phyloP scores from a whole-genome alignment of 2,113 vertebrate species.

The Nicator chloris region DNA sequence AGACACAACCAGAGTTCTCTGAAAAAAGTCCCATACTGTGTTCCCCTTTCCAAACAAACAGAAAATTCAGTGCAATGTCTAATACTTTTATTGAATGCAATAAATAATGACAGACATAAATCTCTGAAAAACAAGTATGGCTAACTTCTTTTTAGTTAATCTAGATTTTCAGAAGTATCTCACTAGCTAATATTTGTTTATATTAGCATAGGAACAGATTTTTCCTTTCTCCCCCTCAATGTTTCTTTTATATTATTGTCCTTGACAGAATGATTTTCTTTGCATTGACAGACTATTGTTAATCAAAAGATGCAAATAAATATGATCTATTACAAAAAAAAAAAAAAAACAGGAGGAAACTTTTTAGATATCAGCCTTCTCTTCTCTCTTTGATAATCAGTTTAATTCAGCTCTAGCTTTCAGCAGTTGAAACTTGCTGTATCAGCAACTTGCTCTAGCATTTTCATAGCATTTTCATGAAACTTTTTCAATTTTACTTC shows the following conservation, averaged over 20 bases:
- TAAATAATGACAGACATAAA: neutral
- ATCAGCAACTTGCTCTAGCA: neutral
- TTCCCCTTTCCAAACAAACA: neutral
- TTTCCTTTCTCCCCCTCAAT: neutral
- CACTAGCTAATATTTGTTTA: neutral
- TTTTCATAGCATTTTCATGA: no score
- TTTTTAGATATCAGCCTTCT: neutral
- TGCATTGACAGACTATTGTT: neutral
- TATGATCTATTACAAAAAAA: neutral
- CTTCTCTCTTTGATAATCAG: neutral
- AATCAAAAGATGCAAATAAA: neutral
- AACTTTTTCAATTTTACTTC: neutral
- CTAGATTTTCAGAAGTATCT: neutral
- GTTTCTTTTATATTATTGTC: neutral
- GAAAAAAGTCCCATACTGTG: neutral
- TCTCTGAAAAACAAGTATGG: neutral
- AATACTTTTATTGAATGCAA: neutral
- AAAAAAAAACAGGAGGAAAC: neutral
- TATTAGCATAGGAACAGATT: neutral
- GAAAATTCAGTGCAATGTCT: neutral
- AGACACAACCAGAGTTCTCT: neutral
- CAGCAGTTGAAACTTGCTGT: neutral
- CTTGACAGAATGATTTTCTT: neutral
- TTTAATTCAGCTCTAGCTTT: neutral
- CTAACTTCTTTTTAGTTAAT: neutral